Evolutionary conservation across 2,888 invertebrate species (phyloP), one percentile per base, ranked within the genome.

Genomic region (Notodonta dromedarius): DNA sequence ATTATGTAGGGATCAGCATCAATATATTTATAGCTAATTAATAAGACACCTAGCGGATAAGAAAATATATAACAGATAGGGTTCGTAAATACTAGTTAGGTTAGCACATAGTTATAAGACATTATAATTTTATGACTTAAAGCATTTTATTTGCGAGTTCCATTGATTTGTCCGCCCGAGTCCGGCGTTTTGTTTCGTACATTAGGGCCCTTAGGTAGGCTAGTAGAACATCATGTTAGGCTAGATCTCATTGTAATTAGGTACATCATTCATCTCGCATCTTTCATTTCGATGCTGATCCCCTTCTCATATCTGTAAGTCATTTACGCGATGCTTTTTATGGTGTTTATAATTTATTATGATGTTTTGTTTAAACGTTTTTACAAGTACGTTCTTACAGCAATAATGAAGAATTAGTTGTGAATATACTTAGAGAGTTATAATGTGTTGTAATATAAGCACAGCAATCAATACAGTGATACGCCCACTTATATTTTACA

Each of bases 201-300:
- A 12, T 9, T 42, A 42, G 12, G 11, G 8, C 12, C 48, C 48
- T 24, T 24, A 24, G 24, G 24, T 24, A 24, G 24, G 24, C 24
- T 24, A 24, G 24, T 24, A 24, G 24, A 24, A 24, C 1, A 24
- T 24, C 24, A 14, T 48, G 42, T 4, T 42, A 42, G n/a, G n/a
- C 4, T 46, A 46, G 46, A 46, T 4, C 9, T 6, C 52, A 52
- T 32, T 52, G 52, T 52, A 52, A 32, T 52, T 12, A 24, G 24
- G 24, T 24, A 52, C 44, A 44, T n/a, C 13, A 24, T 44, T 16
- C 11, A 56, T 32, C 14, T 56, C 55, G 13, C 40, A 5, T 32
- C 5, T 40, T 13, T 44, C 44, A 59, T 67, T 70, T 70, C 65
- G 67, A 70, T 65, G 63, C 68, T 68, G 65, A 70, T 70, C 67